Base-by-base conservation (phyloP, 2,888 invertebrate species). In the Lordiphosa andalusiaca region DNA sequence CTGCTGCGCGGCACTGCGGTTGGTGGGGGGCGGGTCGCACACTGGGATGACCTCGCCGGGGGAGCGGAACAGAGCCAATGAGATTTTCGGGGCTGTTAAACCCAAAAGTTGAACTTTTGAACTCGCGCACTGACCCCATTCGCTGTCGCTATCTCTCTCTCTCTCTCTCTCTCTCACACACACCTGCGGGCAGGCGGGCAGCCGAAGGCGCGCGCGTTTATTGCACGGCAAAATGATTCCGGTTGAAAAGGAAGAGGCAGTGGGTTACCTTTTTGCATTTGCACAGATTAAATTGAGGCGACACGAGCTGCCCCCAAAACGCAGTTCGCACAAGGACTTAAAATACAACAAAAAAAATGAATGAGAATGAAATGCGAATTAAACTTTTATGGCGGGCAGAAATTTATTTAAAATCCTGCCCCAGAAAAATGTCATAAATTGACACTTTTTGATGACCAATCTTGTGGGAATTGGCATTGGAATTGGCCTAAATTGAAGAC, bases 81-180 rank as follows among this genome's bases (percentile, higher is more conserved):
- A 19, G 55, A 38, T 52, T 66, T 66, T 62, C 48, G 69, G 52
- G 75, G 75, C 66, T 73, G 66, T 69, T 74, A 75, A 73, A 59
- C 78, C 56, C 58, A 54, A 49, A 39, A 46, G 64, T 36, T 81
- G 77, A 78, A 78, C 77, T 84, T 84, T 78, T 78, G 84, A 78
- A 78, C 77, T 84, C 84, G 69, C 59, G 60, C 73, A 65, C 71
- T 78, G 77, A 84, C 77, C 77, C 56, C 69, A 67, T 69, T 81
- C 72, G 33, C 37, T 48, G 42, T 12, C 16, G 12, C 7, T 13
- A n/a, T 40, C 19, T 10, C 10, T 3, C 6, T 9, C 21, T 16
- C 16, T 16, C 16, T 40, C 19, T 10, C 10, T 3, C 6, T 9
- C 21, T 16, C 16, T 16, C 16, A n/a, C n/a, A n/a, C n/a, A 6